Conservation (phyloP, 1,140 invertebrate species). For the Drosophila arizonae region DNA sequence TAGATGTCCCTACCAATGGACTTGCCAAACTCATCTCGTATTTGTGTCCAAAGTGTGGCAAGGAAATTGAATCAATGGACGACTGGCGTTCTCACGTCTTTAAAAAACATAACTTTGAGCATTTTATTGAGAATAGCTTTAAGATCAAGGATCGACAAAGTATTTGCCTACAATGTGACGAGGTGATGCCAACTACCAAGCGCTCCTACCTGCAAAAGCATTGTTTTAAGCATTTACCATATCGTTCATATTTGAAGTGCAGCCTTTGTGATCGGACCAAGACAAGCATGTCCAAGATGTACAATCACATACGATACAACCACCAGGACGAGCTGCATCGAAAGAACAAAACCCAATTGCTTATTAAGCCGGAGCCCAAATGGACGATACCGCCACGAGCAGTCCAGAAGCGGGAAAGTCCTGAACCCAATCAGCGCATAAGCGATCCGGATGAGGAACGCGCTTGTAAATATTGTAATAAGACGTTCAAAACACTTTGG, state of each 20-base stretch:
- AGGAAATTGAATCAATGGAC: conserved; percentile 60
- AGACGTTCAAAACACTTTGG: conserved; percentile 42
- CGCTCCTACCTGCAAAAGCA: conserved; percentile 65
- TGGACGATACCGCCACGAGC: conserved; percentile 19
- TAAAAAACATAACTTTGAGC: conserved; percentile 68
- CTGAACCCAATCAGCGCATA: neutral
- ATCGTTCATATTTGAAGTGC: conserved; percentile 71
- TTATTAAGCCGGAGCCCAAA: conserved; percentile 60
- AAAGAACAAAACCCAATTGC: conserved; percentile 62
- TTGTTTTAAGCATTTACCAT: conserved; percentile 74
- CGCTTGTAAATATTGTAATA: conserved; percentile 48
- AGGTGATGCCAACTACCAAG: conserved; percentile 53
- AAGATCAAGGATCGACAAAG: conserved; percentile 57
- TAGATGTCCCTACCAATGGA: conserved; percentile 27
- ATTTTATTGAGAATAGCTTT: conserved; percentile 71
- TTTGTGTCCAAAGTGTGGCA: conserved; percentile 73
- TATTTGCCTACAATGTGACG: conserved; percentile 60
- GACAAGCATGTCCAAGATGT: conserved; percentile 73
- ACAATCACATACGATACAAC: conserved; percentile 68
- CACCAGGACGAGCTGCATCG: conserved; percentile 63
- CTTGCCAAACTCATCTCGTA: conserved; percentile 54
- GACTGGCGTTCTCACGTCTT: conserved; percentile 71
- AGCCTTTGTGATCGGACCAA: conserved; percentile 68
- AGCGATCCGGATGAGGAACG: conserved; percentile 22
- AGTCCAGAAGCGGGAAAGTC: neutral